Base-by-base conservation (phyloP, 2,888 invertebrate genomes). In the Toxonevra muliebris region DNA sequence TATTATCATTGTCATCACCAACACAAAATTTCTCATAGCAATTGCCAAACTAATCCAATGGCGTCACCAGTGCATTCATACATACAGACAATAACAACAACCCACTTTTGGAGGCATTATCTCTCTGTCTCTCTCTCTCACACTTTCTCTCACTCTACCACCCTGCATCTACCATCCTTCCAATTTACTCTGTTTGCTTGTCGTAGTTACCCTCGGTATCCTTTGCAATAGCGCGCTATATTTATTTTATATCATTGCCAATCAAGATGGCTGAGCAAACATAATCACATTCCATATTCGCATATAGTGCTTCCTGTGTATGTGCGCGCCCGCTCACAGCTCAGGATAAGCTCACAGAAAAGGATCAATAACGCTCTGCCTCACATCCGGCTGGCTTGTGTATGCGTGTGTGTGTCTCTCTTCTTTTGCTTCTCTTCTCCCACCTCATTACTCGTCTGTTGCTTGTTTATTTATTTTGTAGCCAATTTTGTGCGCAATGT, bases 181-280 rank as follows among this genome's bases (percentile, higher is more conserved):
- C 48, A 48, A n/a, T 48, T 48, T 8, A 12, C 48, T 48, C 2
- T 48, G 48, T 48, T 48, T 48, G 15, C 48, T 3, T 48, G 4
- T 30, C 65, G 11, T 19, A 15, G 30, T 15, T 57, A 42, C 10
- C 65, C 43, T 53, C 65, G 53, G n/a, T 3, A 30, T 30, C 30
- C 30, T 30, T 30, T 30, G 30, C 30, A 30, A 30, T n/a, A 13
- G 13, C 50, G 50, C 50, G 50, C 50, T 48, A 48, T 84, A 84
- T 84, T 84, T 84, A 84, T 85, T 84, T 84, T 84, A 84, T 84
- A 83, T 83, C 83, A 84, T 85, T 82, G 84, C 82, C 83, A 85
- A 84, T 84, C 85, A 85, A 85, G 81, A 84, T 84, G 84, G 84
- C 84, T 84, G 84, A 84, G 80, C 84, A 85, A 84, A 85, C 82